Evolutionary conservation across 2,797 vertebrate genomes (phyloP).

Genomic region (Presbytis comata): DNA sequence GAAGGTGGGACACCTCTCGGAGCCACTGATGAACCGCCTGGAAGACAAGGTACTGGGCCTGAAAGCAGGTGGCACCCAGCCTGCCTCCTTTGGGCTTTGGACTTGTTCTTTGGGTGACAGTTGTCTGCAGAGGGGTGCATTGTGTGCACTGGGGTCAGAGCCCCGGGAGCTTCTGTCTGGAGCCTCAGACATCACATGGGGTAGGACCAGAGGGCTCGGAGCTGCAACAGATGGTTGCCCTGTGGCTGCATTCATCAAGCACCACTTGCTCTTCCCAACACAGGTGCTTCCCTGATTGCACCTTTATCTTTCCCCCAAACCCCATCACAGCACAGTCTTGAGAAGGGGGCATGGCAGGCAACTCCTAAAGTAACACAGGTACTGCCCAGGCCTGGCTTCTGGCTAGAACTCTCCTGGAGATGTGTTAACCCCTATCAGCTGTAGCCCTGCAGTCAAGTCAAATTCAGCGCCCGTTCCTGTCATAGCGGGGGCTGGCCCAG

Average conservation of each 20-base stretch:
- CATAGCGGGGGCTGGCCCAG: conserved; percentile 64
- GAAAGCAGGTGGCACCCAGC: neutral
- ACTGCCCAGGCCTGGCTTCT: neutral
- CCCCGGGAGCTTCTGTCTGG: neutral
- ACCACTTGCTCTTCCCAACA: neutral
- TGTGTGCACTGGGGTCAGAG: neutral
- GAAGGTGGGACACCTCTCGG: conserved; percentile 82
- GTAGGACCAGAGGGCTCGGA: neutral
- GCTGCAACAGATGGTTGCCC: no score
- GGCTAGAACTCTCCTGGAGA: neutral
- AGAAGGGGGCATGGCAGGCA: neutral
- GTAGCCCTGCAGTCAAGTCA: conserved; percentile 73
- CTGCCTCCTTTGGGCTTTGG: neutral
- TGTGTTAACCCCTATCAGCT: accelerated
- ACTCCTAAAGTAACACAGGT: neutral
- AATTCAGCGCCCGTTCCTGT: conserved; percentile 53
- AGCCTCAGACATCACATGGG: neutral
- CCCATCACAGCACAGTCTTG: accelerated
- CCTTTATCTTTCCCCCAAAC: neutral
- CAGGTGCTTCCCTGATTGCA: neutral
- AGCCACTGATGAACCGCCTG: conserved; percentile 88
- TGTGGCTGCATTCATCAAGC: no score
- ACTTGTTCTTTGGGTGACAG: neutral
- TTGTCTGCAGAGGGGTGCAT: neutral
- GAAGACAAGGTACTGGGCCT: conserved; percentile 92